Evolutionary conservation across 2,797 vertebrate genomes (phyloP).

Genomic region (Falco rusticolus): DNA sequence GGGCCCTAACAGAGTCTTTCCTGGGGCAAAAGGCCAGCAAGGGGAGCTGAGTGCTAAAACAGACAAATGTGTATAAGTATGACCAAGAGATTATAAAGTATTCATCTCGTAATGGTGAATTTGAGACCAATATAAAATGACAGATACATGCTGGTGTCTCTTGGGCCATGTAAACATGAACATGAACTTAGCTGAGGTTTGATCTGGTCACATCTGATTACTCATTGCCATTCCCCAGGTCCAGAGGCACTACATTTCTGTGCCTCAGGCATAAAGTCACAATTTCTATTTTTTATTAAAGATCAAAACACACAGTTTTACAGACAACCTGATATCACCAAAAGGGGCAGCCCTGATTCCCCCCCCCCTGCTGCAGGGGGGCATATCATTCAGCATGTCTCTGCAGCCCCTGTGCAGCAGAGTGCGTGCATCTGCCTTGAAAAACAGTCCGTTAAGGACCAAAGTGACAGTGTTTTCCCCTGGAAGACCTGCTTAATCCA

Average conservation of each 20-base stretch:
- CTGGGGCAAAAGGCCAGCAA: not conserved
- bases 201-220: not conserved
- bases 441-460: not conserved
- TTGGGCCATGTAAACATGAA: not conserved
- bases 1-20: not conserved
- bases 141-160: not conserved
- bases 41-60: not conserved
- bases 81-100: not conserved
- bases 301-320: not conserved
- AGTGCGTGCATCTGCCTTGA: not conserved
- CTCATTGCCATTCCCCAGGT: not conserved
- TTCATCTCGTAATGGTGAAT: not conserved
- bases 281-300: not conserved
- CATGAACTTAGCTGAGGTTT: constrained; percentile 15
- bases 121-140: not conserved
- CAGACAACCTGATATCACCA: not conserved
- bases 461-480: not conserved
- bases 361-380: fast-evolving
- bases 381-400: not conserved
- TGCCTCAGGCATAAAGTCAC: not conserved
- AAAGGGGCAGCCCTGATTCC: not conserved
- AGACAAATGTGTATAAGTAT: not conserved
- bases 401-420: not conserved
- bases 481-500: not conserved
- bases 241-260: not conserved